phyloP scores from a whole-genome alignment of 1,140 invertebrate genomes.

The Temnothorax nylanderi region DNA sequence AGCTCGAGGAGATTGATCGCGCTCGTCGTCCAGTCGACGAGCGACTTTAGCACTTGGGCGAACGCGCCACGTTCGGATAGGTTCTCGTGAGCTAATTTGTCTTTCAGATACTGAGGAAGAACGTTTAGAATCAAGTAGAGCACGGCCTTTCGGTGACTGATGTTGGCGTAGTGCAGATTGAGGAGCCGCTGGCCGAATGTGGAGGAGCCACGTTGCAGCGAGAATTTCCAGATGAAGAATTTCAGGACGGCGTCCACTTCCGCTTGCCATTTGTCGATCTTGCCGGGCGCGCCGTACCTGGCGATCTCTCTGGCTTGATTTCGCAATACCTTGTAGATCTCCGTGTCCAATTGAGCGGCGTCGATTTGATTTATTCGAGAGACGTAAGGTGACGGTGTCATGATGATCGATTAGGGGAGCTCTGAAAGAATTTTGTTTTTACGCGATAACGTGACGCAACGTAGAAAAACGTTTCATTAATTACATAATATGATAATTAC shows the following conservation, averaged over 20 bases:
- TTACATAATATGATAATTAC: too few relatives aligned
- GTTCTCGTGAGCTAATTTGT: conserved; percentile 71
- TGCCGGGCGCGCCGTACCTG: conserved; percentile 74
- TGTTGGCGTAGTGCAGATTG: conserved; percentile 80
- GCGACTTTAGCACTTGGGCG: neutral
- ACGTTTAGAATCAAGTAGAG: conserved; percentile 77
- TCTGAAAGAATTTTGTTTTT: conserved; percentile 19
- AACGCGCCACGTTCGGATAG: neutral
- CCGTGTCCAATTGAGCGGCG: conserved; percentile 81
- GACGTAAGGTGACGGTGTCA: conserved; percentile 77
- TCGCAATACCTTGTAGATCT: conserved; percentile 81
- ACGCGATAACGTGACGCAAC: neutral
- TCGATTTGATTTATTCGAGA: conserved; percentile 84
- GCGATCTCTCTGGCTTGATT: conserved; percentile 76
- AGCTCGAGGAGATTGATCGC: conserved; percentile 77
- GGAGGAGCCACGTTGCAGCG: conserved; percentile 77
- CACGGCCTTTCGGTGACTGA: conserved; percentile 77
- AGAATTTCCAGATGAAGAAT: conserved; percentile 81
- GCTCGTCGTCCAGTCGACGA: conserved; percentile 66
- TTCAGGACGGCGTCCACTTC: conserved; percentile 81
- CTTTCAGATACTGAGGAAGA: conserved; percentile 78
- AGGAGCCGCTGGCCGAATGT: conserved; percentile 83
- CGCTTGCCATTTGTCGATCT: conserved; percentile 79
- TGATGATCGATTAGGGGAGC: conserved; percentile 23
- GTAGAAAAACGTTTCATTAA: neutral